Percentiles rank a stretch among this genome's conserved stretches.
Conservation (phyloP, 2,888 invertebrate species). For the Eilema sororculum region DNA sequence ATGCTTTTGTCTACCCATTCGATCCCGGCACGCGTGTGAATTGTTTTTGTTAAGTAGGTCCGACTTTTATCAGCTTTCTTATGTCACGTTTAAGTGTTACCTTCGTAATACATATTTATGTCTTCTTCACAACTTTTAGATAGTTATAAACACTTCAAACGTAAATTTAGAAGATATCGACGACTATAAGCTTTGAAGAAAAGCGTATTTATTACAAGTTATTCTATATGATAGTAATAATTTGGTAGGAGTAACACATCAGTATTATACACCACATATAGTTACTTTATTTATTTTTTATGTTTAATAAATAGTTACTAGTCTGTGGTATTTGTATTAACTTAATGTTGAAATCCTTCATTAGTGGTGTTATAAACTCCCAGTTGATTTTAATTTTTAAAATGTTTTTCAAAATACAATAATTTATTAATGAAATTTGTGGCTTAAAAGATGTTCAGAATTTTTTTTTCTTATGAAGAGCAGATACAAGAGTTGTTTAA, state of each 20-base stretch:
- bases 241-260: slow-evolving; percentile 60
- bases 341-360: slow-evolving; percentile 38
- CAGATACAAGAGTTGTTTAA: slow-evolving; percentile 33
- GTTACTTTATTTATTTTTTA: slow-evolving; percentile 38
- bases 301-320: slow-evolving; percentile 49
- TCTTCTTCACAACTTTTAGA: slow-evolving; percentile 18
- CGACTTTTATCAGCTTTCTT: slow-evolving; percentile 28
- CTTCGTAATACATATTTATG: slow-evolving; percentile 17
- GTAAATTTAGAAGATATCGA: slow-evolving; percentile 12
- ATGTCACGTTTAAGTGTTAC: slow-evolving; percentile 18
- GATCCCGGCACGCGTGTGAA: too few relatives aligned
- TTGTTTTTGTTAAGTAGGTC: too few relatives aligned
- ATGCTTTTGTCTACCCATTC: too few relatives aligned
- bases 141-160: slow-evolving; percentile 13
- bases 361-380: slow-evolving; percentile 27
- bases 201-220: slow-evolving; percentile 18
- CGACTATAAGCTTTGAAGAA: neutral
- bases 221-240: slow-evolving; percentile 53
- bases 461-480: slow-evolving; percentile 56
- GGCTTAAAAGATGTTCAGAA: slow-evolving; percentile 58
- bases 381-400: slow-evolving; percentile 27
- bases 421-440: slow-evolving; percentile 52
- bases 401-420: slow-evolving; percentile 2
- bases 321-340: slow-evolving; percentile 60
- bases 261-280: slow-evolving; percentile 73